Percentiles rank a stretch among this genome's conserved stretches.
Evolutionary conservation across 2,113 vertebrate genomes (phyloP).

Genomic region (Eudorcas thomsonii): DNA sequence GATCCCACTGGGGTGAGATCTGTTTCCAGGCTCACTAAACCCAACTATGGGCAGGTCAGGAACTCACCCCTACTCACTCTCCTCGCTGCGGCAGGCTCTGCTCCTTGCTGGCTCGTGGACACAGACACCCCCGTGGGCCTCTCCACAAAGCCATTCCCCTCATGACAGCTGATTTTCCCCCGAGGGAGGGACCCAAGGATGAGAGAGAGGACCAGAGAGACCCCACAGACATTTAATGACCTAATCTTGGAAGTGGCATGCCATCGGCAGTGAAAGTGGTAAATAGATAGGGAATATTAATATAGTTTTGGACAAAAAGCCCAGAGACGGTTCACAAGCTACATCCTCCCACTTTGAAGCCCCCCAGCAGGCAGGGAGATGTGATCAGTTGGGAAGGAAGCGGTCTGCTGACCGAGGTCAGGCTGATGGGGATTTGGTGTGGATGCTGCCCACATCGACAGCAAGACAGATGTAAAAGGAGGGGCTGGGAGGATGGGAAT

Average conservation of each 20-base stretch:
- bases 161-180: background rate
- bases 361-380: background rate
- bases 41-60: fast-evolving
- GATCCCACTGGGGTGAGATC: background rate
- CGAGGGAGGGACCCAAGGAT: background rate
- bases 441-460: background rate
- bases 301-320: background rate
- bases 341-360: background rate
- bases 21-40: background rate
- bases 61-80: background rate
- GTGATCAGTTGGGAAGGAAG: background rate
- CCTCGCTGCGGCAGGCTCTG: background rate
- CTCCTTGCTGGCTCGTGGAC: background rate
- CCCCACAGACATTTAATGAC: background rate
- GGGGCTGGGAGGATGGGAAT: background rate
- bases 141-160: background rate
- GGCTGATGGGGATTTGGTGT: too few relatives aligned
- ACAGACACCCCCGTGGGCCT: fast-evolving
- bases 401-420: fast-evolving
- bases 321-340: background rate
- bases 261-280: background rate
- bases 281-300: too few relatives aligned
- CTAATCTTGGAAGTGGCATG: background rate
- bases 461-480: fast-evolving
- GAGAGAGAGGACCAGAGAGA: background rate